Conservation (phyloP, 2,113 vertebrate species). For the Polypterus bichir region DNA sequence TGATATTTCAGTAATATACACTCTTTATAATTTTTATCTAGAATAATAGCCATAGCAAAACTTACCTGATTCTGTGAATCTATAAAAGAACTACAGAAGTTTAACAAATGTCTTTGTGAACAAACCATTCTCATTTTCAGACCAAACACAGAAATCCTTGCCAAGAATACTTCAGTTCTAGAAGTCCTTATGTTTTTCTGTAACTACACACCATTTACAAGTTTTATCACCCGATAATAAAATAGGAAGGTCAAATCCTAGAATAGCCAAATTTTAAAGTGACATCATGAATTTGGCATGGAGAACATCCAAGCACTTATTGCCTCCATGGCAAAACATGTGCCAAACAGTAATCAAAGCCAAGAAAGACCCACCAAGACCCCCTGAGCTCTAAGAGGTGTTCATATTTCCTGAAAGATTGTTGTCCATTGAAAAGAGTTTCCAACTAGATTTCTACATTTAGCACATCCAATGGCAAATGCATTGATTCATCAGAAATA, state of each 20-base stretch:
- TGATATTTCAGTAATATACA: conserved; percentile 19
- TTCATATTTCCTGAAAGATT: background rate
- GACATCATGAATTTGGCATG: conserved; percentile 37
- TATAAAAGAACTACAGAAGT: too few species aligned
- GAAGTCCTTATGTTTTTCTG: too few species aligned
- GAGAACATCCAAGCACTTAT: conserved; percentile 60
- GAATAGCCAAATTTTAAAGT: conserved; percentile 20
- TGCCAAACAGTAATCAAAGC: conserved; percentile 45
- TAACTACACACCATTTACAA: too few species aligned
- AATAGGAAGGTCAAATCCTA: conserved; percentile 1
- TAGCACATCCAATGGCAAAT: background rate
- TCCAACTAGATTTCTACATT: background rate
- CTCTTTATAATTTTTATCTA: background rate
- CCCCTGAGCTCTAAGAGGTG: conserved; percentile 25
- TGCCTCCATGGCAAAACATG: conserved; percentile 48
- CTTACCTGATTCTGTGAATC: too few species aligned
- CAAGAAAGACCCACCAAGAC: conserved; percentile 42
- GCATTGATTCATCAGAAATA: background rate
- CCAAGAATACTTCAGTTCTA: too few species aligned
- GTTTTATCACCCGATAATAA: too few species aligned
- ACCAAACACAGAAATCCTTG: too few species aligned
- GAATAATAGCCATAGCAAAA: too few species aligned
- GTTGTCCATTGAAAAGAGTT: background rate
- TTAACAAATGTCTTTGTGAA: too few species aligned
- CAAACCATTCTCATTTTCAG: too few species aligned